These are phyloP conservation scores for Parnassius glacialis DNA, from an alignment of 2,888 invertebrate species.

Conservation along the genomic window DNA sequence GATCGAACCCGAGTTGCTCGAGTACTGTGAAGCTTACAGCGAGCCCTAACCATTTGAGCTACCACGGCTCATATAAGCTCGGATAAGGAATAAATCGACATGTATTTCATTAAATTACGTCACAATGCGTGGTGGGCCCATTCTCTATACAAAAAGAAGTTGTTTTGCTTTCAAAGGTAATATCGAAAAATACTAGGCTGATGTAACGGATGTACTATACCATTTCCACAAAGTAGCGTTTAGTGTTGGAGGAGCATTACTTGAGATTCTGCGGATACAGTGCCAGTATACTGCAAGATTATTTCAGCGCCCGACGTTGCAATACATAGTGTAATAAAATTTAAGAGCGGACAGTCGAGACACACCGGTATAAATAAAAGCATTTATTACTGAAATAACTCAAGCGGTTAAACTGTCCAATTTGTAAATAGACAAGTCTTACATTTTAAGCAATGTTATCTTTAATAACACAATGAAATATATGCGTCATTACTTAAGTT, in stretches of 20 bases:
- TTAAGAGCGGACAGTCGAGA: conserved; percentile 17
- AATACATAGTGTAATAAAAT: conserved; percentile 16
- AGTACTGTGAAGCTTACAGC: no score
- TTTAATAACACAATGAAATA: conserved; percentile 13
- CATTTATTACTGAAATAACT: conserved; percentile 12
- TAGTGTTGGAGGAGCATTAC: conserved; percentile 16
- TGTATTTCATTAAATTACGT: no score
- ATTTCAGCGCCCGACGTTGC: conserved; percentile 13
- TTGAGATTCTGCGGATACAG: conserved; percentile 22
- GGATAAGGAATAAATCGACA: no score
- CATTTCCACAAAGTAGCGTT: conserved; percentile 18
- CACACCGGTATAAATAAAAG: conserved; percentile 17
- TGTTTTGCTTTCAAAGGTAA: conserved; percentile 7
- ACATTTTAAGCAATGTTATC: conserved; percentile 3
- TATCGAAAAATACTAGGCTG: conserved; percentile 21
- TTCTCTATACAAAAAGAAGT: no score
- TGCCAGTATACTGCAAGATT: conserved; percentile 24
- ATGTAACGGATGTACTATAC: conserved; percentile 4
- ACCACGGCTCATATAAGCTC: no score
- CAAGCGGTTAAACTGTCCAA: conserved; percentile 13
- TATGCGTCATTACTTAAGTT: neutral
- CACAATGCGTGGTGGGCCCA: no score
- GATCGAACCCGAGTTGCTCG: no score
- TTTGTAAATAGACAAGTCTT: conserved; percentile 12
- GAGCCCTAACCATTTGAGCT: no score